Percentiles rank a stretch among this genome's conserved stretches.
Evolutionary conservation across 2,113 vertebrate species (phyloP).

Genomic region (Smithornis capensis): DNA sequence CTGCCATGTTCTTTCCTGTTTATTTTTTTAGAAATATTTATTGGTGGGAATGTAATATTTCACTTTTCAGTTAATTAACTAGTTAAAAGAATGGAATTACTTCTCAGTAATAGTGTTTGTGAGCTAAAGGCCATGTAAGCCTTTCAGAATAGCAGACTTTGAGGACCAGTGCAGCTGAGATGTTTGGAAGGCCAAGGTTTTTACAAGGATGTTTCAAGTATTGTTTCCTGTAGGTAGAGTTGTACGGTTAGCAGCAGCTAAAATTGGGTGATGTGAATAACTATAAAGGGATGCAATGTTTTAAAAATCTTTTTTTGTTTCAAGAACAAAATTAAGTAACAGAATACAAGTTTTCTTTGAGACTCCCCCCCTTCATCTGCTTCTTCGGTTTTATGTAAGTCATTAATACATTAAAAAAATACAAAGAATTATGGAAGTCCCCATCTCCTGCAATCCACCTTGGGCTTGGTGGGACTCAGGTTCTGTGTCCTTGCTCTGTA

Average conservation of each 20-base stretch:
- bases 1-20: not conserved
- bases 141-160: not conserved
- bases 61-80: not conserved
- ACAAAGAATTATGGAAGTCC: not conserved
- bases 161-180: not conserved
- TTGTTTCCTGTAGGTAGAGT: not conserved
- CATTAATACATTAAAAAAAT: not conserved
- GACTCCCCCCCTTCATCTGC: not conserved
- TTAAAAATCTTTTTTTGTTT: not conserved
- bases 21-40: not conserved
- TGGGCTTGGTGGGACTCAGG: not conserved
- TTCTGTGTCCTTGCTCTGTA: not conserved
- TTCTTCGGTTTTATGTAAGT: not conserved
- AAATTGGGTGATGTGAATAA: not conserved
- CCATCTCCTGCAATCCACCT: rapidly evolving
- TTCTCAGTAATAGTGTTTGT: not conserved
- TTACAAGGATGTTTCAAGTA: not conserved
- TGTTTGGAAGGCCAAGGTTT: not conserved
- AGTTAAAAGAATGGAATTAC: not conserved
- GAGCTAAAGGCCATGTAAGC: not conserved
- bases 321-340: not conserved
- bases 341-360: not conserved
- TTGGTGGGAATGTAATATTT: not conserved
- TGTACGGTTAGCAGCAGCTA: not conserved
- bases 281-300: not conserved